These are phyloP conservation scores for Dusona sp. DNA, from an alignment of 2,888 invertebrate genomes.

Conservation along the genomic window DNA sequence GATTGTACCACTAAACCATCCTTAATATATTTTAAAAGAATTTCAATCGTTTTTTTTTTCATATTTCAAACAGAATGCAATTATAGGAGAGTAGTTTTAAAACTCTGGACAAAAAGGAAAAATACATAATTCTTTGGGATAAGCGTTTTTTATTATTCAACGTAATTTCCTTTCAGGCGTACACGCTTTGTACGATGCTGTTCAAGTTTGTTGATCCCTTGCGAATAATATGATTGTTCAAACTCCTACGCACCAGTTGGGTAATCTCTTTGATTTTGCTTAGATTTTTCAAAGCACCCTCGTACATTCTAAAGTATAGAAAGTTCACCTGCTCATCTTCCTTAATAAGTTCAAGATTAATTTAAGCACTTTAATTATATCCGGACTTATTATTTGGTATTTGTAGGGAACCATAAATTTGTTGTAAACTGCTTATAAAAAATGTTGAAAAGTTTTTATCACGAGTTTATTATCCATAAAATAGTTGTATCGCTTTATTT, in stretches of 20 bases:
- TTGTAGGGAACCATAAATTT: background rate
- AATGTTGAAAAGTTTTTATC: background rate
- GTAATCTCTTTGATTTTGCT: background rate
- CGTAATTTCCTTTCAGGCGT: background rate
- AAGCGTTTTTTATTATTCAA: too few relatives aligned
- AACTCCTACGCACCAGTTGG: background rate
- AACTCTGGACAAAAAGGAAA: too few relatives aligned
- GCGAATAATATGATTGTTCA: background rate
- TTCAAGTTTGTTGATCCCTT: background rate
- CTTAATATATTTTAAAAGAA: too few relatives aligned
- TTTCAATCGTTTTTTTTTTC: too few relatives aligned
- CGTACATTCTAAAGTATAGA: background rate
- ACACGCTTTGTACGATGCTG: background rate
- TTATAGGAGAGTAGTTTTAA: too few relatives aligned
- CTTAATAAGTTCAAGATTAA: background rate
- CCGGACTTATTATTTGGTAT: background rate
- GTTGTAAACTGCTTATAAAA: background rate
- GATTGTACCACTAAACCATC: too few relatives aligned
- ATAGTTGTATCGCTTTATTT: background rate
- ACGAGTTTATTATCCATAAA: background rate
- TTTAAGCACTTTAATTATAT: background rate
- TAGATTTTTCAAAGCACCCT: background rate
- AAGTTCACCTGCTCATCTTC: background rate
- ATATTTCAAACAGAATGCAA: too few relatives aligned
- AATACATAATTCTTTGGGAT: too few relatives aligned